phyloP scores from a whole-genome alignment of 1,140 invertebrate genomes.

The Holcopasites calliopsidis region DNA sequence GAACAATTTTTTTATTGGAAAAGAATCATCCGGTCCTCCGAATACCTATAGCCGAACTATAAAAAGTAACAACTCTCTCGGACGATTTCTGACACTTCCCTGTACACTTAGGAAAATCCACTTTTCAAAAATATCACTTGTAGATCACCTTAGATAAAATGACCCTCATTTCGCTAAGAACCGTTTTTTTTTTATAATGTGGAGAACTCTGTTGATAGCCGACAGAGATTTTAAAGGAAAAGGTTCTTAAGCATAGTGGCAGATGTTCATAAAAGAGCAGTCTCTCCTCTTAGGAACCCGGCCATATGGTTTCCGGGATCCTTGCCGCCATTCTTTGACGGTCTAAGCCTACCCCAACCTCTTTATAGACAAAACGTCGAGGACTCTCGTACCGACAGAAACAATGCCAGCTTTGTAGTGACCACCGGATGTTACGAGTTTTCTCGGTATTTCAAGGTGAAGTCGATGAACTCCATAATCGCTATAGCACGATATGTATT shows the following conservation, averaged over 20 bases:
- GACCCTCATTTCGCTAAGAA: too few species aligned
- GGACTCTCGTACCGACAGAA: neutral
- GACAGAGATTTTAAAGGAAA: conserved; percentile 14
- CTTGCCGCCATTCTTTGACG: neutral
- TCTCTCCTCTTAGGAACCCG: neutral
- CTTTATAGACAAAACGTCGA: neutral
- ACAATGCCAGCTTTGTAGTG: conserved; percentile 21
- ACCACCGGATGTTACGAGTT: conserved; percentile 17
- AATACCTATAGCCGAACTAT: too few species aligned
- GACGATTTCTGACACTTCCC: too few species aligned
- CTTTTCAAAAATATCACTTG: too few species aligned
- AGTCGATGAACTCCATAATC: conserved; percentile 22
- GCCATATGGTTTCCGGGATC: conserved; percentile 41
- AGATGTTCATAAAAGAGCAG: conserved; percentile 37
- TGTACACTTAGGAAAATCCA: too few species aligned
- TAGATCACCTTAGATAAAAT: too few species aligned
- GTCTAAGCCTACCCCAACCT: conserved; percentile 29
- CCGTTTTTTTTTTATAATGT: neutral
- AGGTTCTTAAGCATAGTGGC: neutral
- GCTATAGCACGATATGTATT: neutral
- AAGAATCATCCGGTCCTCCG: too few species aligned
- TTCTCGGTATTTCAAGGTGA: conserved; percentile 37
- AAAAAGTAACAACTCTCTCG: too few species aligned
- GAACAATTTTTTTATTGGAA: too few species aligned
- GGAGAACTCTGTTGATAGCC: neutral